These are phyloP conservation scores for Sinosuthora webbiana DNA, from an alignment of 2,113 vertebrate species.

Conservation along the genomic window DNA sequence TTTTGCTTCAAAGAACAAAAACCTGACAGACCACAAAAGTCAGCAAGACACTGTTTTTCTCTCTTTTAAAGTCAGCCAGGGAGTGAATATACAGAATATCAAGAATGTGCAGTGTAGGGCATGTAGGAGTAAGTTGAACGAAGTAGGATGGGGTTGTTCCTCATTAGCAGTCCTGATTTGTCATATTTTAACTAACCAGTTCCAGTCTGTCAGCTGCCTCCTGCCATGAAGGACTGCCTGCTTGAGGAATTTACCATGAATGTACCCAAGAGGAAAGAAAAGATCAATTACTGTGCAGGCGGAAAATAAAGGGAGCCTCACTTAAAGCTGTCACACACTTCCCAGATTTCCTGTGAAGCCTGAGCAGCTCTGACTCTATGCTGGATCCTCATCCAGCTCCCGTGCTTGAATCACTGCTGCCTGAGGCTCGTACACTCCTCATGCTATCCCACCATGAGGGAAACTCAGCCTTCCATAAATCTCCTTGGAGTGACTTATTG, in stretches of 20 bases:
- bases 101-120: not conserved
- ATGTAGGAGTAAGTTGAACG: not conserved
- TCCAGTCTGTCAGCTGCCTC: not conserved
- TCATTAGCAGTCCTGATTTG: not conserved
- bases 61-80: not conserved
- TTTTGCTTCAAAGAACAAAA: not conserved
- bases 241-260: not conserved
- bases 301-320: conserved; percentile 37
- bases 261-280: not conserved
- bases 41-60: not conserved
- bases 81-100: not conserved
- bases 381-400: conserved; percentile 49
- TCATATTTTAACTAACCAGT: not conserved
- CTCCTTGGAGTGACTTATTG: conserved; percentile 23
- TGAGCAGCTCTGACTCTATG: conserved; percentile 52
- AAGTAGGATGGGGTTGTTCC: not conserved
- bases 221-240: not conserved
- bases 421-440: conserved; percentile 54
- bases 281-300: not conserved
- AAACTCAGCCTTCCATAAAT: conserved; percentile 34
- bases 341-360: conserved; percentile 54
- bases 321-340: conserved; percentile 57
- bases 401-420: conserved; percentile 55
- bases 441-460: conserved; percentile 38
- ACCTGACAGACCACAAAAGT: not conserved